A percentile compares a stretch with the other conserved stretches of the same genome.
Conservation (phyloP, 1,140 invertebrate species). For the Lycorma delicatula region DNA sequence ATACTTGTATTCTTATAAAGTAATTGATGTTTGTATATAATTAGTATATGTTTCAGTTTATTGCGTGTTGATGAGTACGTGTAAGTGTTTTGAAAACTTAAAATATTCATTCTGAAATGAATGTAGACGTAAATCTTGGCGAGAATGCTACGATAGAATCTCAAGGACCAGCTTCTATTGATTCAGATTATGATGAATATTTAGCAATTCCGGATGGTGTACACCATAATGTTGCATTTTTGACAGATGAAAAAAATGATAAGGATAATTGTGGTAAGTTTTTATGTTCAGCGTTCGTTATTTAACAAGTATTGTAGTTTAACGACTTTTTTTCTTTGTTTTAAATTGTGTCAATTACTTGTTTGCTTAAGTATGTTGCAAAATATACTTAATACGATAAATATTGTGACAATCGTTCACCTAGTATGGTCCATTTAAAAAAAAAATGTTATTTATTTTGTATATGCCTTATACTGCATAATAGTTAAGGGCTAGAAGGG, state of each 20-base stretch:
- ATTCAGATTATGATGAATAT: slow-evolving; percentile 51
- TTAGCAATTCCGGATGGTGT: slow-evolving; percentile 47
- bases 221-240: slow-evolving; percentile 41
- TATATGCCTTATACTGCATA: too few species aligned
- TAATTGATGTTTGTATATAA: too few species aligned
- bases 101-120: neutral
- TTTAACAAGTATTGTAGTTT: neutral
- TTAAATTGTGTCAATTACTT: neutral
- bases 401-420: neutral
- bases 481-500: too few species aligned
- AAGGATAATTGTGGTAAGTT: neutral
- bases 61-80: too few species aligned
- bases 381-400: neutral
- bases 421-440: neutral
- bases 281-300: neutral
- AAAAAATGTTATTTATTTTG: neutral
- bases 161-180: slow-evolving; percentile 25
- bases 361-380: neutral
- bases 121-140: neutral
- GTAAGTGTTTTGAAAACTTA: too few species aligned
- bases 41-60: too few species aligned
- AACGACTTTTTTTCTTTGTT: neutral
- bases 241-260: neutral
- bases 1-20: too few species aligned
- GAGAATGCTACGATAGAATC: neutral